A percentile compares a stretch with the other conserved stretches of the same genome.
Conservation (phyloP, 1,140 invertebrate genomes). For the Drosophila micromelanica region DNA sequence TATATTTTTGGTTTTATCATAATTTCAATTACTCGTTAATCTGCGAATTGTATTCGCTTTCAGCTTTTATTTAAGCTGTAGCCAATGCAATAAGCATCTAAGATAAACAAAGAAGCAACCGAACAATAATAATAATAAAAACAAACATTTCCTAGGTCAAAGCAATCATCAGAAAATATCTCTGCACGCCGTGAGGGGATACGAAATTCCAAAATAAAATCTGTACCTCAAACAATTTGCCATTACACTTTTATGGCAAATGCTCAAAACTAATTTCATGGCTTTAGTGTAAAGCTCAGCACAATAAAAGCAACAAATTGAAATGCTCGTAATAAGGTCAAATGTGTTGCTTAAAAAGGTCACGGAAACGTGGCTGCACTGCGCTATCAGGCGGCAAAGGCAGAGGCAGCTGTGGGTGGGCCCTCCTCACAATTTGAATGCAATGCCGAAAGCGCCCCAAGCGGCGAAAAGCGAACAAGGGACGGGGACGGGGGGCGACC, state of each 20-base stretch:
- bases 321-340: conserved; percentile 72
- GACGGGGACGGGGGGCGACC: neutral
- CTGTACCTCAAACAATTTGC: conserved; percentile 40
- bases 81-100: neutral
- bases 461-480: conserved; percentile 41
- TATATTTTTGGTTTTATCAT: conserved; percentile 1
- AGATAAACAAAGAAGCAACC: conserved; percentile 14
- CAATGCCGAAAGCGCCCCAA: conserved; percentile 52
- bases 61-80: conserved; percentile 7
- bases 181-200: conserved; percentile 23
- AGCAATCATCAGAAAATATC: conserved; percentile 43
- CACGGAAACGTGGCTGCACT: conserved; percentile 58
- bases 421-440: conserved; percentile 30
- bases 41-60: conserved; percentile 5
- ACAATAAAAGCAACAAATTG: conserved; percentile 41
- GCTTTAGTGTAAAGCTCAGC: conserved; percentile 52
- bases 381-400: neutral
- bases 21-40: conserved; percentile 33
- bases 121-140: conserved; percentile 19
- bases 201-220: conserved; percentile 16
- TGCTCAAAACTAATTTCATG: conserved; percentile 69
- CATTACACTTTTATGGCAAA: conserved; percentile 54
- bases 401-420: neutral
- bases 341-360: conserved; percentile 70
- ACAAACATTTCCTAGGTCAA: conserved; percentile 41